Base-by-base conservation (phyloP, 2,888 invertebrate species). In the Mycalesis mineus region DNA sequence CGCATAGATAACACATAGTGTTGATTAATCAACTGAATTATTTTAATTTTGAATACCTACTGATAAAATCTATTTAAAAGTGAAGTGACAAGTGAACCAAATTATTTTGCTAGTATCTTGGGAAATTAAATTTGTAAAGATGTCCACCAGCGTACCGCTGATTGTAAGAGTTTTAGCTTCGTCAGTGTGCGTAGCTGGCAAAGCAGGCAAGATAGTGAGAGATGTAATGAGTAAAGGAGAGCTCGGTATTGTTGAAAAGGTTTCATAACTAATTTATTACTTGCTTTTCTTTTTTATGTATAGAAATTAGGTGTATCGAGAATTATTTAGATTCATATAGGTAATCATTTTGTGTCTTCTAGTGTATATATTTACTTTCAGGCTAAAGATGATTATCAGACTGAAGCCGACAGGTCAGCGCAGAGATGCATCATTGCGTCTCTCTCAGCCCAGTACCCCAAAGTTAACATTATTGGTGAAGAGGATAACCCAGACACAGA, bases 341-440 rank as follows among this genome's bases (percentile, higher is more conserved):
- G 2, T 22, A 2, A 22, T 22, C 22, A 4, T 22, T 22, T 22
- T 22, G 2, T 22, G 3, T 22, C 5, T 22, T 5, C 5, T 22
- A 2, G 3, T 22, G 7, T 33, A 33, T 33, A 33, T 33, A 9
- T 9, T 33, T 55, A 13, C 40, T 62, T 64, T 33, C 72, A 95
- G 94, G 97, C 95, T 15, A 94, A 94, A 75, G 95, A 98, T 90
- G 99, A 99, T 86, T 91, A 97, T 42, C 99, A 99, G 91, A 99
- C 99, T 4, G 98, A 98, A 89, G 99, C 99, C 6, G 99, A 99
- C 79, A 92, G 99, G 65, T 95, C 96, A 29, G 98, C 98, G 0
- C 98, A 99, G 82, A 92, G 93, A 65, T 98, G 97, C 77, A 99
- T 99, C 60, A 92, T 98, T 60, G 94, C 95, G 22, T 97, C 98